Evolutionary conservation across 1,140 invertebrate species (phyloP), one percentile per base, ranked within the genome.

Genomic region (Caligus rogercresseyi): DNA sequence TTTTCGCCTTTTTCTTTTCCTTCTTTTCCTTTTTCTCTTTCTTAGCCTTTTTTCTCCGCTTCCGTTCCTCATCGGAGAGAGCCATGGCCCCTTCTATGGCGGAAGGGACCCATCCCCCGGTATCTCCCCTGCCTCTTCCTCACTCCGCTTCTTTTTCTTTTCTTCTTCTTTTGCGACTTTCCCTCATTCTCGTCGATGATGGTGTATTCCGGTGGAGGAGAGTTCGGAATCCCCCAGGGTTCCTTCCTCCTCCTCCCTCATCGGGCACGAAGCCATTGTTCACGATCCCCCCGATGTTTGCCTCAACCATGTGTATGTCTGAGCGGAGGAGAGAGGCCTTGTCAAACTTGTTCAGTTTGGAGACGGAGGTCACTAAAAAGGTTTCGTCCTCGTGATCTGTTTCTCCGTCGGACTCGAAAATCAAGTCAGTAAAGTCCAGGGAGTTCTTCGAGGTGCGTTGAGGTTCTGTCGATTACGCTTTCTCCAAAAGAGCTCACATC

Each of bases 1-100:
- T 43, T 43, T 60, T 43, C 15, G 15, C 16, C 16, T 60, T 43
- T n/a, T 43, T 43, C 26, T 60, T 60, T n/a, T 60, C 57, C n/a
- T 25, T 60, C n/a, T 60, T 43, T 21, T 24, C 26, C 19, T 60
- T 60, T 25, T 60, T 60, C 25, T 60, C 14, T n/a, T 60, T 60
- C 24, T 24, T 25, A 13, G 23, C 2, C 57, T 60, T 60, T 25
- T n/a, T 43, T 7, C 31, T 43, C 7, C 31, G 7, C n/a, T 43
- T 43, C 31, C n/a, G 7, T 43, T 43, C 31, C n/a, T n/a, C 31
- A 43, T 43, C 31, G 7, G n/a, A 7, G 7, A 43, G 7, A 43
- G 31, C 31, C 7, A 43, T 43, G 31, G 31, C 31, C 31, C 31
- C 57, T 60, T 60, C 26, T n/a, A n/a, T n/a, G n/a, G n/a, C n/a